phyloP scores from a whole-genome alignment of 2,113 vertebrate genomes.

The Chinchilla lanigera region DNA sequence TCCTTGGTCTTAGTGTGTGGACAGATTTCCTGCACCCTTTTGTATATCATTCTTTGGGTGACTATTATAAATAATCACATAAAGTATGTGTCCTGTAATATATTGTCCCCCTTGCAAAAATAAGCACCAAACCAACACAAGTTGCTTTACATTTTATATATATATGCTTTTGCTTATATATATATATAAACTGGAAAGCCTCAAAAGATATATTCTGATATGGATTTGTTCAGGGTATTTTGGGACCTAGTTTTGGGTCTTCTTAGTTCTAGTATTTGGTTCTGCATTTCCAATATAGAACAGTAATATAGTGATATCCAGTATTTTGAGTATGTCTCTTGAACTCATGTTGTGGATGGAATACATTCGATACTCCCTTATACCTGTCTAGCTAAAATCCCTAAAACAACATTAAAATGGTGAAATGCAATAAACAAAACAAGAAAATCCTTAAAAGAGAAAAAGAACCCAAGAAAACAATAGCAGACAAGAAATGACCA shows the following conservation, averaged over 20 bases:
- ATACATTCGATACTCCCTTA: not conserved
- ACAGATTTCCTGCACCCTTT: too few species aligned
- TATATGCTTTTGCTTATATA: too few species aligned
- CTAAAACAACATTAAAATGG: not conserved
- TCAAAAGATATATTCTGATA: not conserved
- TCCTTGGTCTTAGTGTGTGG: too few species aligned
- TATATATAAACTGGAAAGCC: too few species aligned
- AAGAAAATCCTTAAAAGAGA: not conserved
- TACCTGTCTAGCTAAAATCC: not conserved
- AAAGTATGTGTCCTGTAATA: too few species aligned
- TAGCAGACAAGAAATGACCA: not conserved
- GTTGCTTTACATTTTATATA: not conserved
- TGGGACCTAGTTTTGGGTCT: not conserved
- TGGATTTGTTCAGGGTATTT: not conserved
- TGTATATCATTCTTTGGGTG: too few species aligned
- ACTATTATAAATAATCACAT: too few species aligned
- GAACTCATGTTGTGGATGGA: not conserved
- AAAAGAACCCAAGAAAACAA: not conserved
- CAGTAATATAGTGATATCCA: not conserved
- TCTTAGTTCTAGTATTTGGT: not conserved
- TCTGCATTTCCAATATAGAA: not conserved
- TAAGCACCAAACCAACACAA: too few species aligned
- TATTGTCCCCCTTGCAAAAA: too few species aligned
- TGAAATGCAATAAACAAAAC: not conserved
- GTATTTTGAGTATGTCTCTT: not conserved